These are phyloP conservation scores for Dicerorhinus sumatrensis DNA, from an alignment of 2,113 vertebrate species.

Conservation along the genomic window DNA sequence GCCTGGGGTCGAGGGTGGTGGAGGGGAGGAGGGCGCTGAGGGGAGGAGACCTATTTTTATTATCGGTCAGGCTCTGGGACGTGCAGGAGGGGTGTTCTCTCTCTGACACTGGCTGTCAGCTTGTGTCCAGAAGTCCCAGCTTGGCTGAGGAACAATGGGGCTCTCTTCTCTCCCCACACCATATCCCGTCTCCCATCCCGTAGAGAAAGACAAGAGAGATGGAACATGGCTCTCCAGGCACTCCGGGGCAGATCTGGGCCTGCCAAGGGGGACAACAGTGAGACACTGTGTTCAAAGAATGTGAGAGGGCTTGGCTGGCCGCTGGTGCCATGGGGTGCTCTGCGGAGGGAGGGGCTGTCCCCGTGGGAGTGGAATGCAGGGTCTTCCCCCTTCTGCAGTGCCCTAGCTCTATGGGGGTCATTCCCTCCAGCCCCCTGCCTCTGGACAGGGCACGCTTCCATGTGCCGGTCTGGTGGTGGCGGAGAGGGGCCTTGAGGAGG, in stretches of 20 bases:
- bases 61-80: neutral
- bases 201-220: constrained; percentile 60
- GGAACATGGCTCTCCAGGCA: constrained; percentile 45
- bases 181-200: neutral
- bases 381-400: neutral
- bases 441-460: neutral
- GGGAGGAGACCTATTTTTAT: neutral
- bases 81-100: neutral
- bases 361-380: constrained; percentile 58
- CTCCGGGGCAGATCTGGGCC: constrained; percentile 54
- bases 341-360: neutral
- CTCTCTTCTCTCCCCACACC: constrained; percentile 68
- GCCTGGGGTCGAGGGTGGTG: neutral
- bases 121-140: constrained; percentile 58
- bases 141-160: constrained; percentile 72
- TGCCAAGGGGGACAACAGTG: constrained; percentile 81
- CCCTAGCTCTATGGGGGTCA: neutral
- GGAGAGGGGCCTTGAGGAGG: neutral
- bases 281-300: constrained; percentile 74
- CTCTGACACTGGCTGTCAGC: constrained; percentile 41
- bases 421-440: neutral
- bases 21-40: accelerated
- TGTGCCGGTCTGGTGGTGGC: neutral
- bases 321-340: neutral
- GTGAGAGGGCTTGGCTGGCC: constrained; percentile 38